Evolutionary conservation across 2,888 invertebrate genomes (phyloP).

Genomic region (Papilio elwesi): DNA sequence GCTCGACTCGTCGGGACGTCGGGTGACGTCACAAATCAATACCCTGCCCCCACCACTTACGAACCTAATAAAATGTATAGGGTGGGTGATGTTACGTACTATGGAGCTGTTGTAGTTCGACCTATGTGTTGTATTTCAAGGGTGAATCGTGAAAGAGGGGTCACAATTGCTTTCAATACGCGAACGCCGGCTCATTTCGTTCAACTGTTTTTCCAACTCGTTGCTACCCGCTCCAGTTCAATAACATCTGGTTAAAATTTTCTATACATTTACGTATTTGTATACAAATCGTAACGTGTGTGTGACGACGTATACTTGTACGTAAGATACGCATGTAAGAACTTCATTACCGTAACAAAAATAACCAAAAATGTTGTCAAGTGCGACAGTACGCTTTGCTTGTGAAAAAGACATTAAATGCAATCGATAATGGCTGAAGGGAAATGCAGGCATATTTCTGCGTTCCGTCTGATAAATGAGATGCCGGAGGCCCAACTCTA

Average conservation of each 20-base stretch:
- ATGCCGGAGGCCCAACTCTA: too few species aligned
- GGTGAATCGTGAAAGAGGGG: conserved; percentile 40
- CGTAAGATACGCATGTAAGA: too few species aligned
- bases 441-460: too few species aligned
- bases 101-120: conserved; percentile 43
- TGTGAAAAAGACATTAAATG: too few species aligned
- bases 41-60: conserved; percentile 41
- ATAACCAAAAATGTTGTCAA: too few species aligned
- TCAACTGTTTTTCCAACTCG: conserved; percentile 8
- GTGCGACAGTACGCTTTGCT: too few species aligned
- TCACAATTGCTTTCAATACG: conserved; percentile 19
- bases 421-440: too few species aligned
- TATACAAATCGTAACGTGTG: too few species aligned
- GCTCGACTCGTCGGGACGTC: conserved; percentile 43
- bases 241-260: not conserved
- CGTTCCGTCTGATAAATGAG: too few species aligned
- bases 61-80: conserved; percentile 32
- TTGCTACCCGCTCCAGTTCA: not conserved
- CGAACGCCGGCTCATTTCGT: conserved; percentile 31
- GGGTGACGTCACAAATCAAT: conserved; percentile 60
- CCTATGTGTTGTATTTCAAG: conserved; percentile 45
- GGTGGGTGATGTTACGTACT: conserved; percentile 52
- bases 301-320: too few species aligned
- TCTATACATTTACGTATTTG: not conserved
- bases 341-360: too few species aligned